Percentiles rank a stretch among this genome's conserved stretches.
These are phyloP conservation scores for Gopherus flavomarginatus DNA, from an alignment of 2,113 vertebrate species.

Conservation along the genomic window DNA sequence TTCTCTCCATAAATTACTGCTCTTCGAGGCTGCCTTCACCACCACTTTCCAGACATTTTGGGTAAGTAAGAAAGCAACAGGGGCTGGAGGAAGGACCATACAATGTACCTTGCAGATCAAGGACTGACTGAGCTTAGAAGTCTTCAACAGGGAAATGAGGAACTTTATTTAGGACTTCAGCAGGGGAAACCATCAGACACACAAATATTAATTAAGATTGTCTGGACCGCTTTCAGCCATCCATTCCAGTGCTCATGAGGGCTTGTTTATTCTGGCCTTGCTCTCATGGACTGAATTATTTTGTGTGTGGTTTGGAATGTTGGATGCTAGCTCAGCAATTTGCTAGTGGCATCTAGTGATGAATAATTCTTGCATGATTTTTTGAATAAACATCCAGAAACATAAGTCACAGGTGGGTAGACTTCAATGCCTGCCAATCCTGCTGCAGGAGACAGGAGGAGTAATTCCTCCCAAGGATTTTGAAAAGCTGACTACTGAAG, in stretches of 20 bases:
- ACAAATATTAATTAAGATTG: constrained; percentile 37
- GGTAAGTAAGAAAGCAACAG: background rate
- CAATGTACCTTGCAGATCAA: background rate
- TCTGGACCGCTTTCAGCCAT: constrained; percentile 23
- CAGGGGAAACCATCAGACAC: constrained; percentile 22
- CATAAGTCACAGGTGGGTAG: constrained; percentile 53
- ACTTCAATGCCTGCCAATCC: constrained; percentile 13
- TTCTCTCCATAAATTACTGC: accelerated
- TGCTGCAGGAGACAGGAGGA: background rate
- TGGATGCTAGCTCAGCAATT: constrained; percentile 42
- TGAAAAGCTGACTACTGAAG: background rate
- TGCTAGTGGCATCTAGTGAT: constrained; percentile 34
- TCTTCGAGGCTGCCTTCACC: background rate
- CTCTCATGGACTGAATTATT: background rate
- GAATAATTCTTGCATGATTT: background rate
- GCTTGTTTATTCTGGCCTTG: constrained; percentile 65
- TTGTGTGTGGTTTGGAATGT: constrained; percentile 22
- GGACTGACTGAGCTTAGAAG: constrained; percentile 21
- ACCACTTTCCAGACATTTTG: background rate
- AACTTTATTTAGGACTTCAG: constrained; percentile 40
- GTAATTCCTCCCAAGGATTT: background rate
- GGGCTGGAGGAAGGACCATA: constrained; percentile 2
- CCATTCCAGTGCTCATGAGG: constrained; percentile 5
- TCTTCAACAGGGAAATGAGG: background rate
- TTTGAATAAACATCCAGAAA: constrained; percentile 35